Evolutionary conservation across 1,140 invertebrate genomes (phyloP).

Genomic region (Diabrotica undecimpunctata): DNA sequence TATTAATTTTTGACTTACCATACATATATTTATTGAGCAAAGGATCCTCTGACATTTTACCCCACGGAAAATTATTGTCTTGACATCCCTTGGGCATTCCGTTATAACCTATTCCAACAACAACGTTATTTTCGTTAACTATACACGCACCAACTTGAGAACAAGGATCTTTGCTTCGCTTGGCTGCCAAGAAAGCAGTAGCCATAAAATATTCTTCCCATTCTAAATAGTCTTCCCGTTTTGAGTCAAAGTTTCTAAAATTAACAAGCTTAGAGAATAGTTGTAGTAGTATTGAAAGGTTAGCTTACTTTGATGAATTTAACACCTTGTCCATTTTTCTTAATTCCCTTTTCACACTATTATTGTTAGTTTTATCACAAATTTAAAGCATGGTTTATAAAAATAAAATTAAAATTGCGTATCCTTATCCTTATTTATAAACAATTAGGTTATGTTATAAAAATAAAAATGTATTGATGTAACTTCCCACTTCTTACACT

Average conservation of each 20-base stretch:
- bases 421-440: no score
- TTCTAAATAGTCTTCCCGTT: constrained; percentile 38
- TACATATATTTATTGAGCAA: constrained; percentile 80
- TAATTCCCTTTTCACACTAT: no score
- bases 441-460: no score
- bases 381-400: no score
- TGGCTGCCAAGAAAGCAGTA: constrained; percentile 75
- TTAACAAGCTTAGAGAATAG: no score
- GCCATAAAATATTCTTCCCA: constrained; percentile 96
- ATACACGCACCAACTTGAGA: constrained; percentile 93
- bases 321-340: no score
- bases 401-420: no score
- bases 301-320: no score
- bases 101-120: constrained; percentile 94
- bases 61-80: constrained; percentile 90
- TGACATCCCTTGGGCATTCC: constrained; percentile 86
- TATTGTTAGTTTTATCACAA: no score
- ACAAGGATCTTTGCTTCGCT: constrained; percentile 89
- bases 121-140: constrained; percentile 82
- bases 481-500: no score
- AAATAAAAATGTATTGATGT: no score
- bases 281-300: no score
- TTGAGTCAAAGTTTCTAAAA: constrained; percentile 30
- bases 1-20: constrained; percentile 55
- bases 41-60: constrained; percentile 52